These are phyloP conservation scores for Lepus europaeus DNA, from an alignment of 2,113 vertebrate genomes.

Conservation along the genomic window DNA sequence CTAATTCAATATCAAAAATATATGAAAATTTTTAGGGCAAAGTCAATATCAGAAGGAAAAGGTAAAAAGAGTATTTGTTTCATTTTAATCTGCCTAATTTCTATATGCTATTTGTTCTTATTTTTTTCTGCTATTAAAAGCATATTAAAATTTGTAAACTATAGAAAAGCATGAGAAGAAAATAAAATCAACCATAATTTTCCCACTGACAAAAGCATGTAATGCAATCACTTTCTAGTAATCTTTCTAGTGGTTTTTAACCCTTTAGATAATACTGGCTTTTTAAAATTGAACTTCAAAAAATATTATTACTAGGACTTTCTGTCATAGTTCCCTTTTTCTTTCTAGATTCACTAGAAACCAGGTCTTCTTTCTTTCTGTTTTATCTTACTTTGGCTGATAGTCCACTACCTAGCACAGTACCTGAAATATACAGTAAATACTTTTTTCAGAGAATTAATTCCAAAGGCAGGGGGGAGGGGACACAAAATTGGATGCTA, in stretches of 20 bases:
- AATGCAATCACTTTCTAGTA: neutral
- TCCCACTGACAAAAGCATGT: neutral
- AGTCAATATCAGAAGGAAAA: neutral
- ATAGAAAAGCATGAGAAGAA: conserved; percentile 25
- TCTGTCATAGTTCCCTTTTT: no score
- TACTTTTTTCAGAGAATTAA: no score
- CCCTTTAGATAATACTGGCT: neutral
- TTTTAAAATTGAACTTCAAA: neutral
- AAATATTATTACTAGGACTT: no score
- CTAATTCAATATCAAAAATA: neutral
- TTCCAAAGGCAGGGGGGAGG: no score
- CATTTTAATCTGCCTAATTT: conserved; percentile 29
- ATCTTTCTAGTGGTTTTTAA: conserved; percentile 41
- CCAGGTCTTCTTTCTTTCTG: no score
- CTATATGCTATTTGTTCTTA: neutral
- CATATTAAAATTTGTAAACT: neutral
- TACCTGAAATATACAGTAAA: no score
- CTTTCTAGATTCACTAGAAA: no score
- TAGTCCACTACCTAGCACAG: no score
- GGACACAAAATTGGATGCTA: neutral
- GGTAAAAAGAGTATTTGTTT: neutral
- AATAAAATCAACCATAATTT: conserved; percentile 40
- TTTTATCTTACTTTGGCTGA: no score
- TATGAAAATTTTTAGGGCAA: conserved; percentile 40
- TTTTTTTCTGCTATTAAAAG: conserved; percentile 55